Conservation (phyloP, 2,797 vertebrate species). For the Xenentodon cancila region DNA sequence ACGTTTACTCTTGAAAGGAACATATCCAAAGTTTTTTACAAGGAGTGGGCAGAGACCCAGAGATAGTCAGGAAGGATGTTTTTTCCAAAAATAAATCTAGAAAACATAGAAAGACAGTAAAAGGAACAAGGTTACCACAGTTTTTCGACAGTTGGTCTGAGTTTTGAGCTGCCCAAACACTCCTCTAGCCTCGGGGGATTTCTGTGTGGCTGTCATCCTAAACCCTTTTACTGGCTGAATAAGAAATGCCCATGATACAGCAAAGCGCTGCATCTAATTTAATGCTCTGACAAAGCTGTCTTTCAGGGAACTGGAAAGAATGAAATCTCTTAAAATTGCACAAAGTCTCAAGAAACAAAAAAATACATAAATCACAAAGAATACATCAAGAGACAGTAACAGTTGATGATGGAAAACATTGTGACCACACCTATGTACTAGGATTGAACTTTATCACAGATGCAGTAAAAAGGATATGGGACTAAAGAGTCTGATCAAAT, state of each 20-base stretch:
- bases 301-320: constrained; percentile 50
- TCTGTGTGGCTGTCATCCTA: constrained; percentile 23
- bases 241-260: constrained; percentile 48
- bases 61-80: constrained; percentile 52
- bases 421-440: no score
- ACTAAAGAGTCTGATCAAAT: no score
- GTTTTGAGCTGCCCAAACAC: constrained; percentile 32
- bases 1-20: background rate
- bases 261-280: constrained; percentile 64
- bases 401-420: constrained; percentile 6
- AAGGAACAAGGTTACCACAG: constrained; percentile 42
- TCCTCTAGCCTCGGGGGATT: constrained; percentile 31
- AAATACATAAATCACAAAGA: constrained; percentile 9
- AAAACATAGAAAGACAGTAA: constrained; percentile 28
- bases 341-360: background rate
- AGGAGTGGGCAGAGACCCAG: constrained; percentile 29
- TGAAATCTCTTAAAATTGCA: constrained; percentile 19
- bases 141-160: constrained; percentile 33
- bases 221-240: constrained; percentile 41
- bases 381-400: constrained; percentile 11
- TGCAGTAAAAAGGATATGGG: no score
- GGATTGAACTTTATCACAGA: no score
- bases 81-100: constrained; percentile 68
- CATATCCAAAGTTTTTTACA: background rate
- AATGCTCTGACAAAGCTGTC: constrained; percentile 41